A percentile compares a stretch with the other conserved stretches of the same genome.
These are phyloP conservation scores for Danaus plexippus DNA, from an alignment of 1,140 invertebrate genomes.

Conservation along the genomic window DNA sequence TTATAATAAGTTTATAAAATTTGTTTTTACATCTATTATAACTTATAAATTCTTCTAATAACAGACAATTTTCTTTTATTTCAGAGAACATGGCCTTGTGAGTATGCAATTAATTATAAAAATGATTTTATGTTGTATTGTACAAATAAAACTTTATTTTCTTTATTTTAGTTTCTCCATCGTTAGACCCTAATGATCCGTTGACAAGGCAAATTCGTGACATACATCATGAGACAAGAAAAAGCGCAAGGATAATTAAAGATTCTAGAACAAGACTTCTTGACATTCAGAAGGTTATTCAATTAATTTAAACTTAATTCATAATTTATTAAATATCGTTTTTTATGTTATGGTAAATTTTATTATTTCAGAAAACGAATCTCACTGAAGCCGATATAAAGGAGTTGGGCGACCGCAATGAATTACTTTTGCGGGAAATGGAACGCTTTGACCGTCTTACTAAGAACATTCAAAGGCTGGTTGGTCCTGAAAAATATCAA, in stretches of 20 bases:
- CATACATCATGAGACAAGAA: constrained; percentile 44
- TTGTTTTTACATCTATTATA: too few relatives aligned
- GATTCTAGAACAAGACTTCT: constrained; percentile 45
- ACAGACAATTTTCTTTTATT: constrained; percentile 15
- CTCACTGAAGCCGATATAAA: constrained; percentile 43
- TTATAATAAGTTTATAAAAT: too few relatives aligned
- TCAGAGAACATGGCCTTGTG: constrained; percentile 32
- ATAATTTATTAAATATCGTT: background rate
- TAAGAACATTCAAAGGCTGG: constrained; percentile 41
- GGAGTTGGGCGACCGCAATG: constrained; percentile 47
- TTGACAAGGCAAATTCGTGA: constrained; percentile 40
- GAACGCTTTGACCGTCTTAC: constrained; percentile 47
- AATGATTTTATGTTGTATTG: background rate
- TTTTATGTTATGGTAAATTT: constrained; percentile 1
- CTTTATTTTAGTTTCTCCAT: constrained; percentile 26
- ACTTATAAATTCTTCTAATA: too few relatives aligned
- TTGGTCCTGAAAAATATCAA: constrained; percentile 29
- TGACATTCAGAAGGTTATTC: constrained; percentile 47
- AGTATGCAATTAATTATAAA: constrained; percentile 12
- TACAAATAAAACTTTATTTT: too few relatives aligned
- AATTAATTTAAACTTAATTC: background rate
- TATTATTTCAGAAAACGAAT: constrained; percentile 32
- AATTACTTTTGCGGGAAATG: constrained; percentile 50
- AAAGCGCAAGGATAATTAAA: constrained; percentile 43
- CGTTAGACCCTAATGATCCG: constrained; percentile 27